Evolutionary conservation across 2,888 invertebrate species (phyloP), one percentile per base, ranked within the genome.

Genomic region (Tholera decimalis): DNA sequence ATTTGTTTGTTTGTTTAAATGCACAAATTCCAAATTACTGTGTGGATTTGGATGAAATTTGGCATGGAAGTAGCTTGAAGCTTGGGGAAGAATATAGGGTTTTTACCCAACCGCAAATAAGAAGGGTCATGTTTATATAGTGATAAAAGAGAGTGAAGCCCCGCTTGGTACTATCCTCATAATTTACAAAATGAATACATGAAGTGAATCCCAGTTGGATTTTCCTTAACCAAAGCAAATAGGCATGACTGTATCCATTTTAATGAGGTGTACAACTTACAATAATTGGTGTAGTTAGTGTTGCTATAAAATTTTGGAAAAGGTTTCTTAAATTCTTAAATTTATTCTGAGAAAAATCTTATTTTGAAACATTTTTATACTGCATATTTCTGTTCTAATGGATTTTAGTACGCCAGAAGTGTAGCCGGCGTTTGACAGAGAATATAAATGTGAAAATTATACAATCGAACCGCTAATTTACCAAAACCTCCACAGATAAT

Each of bases 381-480:
- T 35, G 13, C 9, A 39, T 33, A 28, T 5, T 4, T 39, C 9
- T 26, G 37, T 63, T 15, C 39, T 30, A 13, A 9, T 26, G n/a
- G 30, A 26, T 30, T 37, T 39, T 28, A n/a, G 7, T 39, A 64
- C 24, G 39, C 18, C 28, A 33, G 20, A 13, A n/a, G 8, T 33
- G 39, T 53, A 28, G 30, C n/a, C 11, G 15, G 8, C 28, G 18
- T 11, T 18, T 1, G 22, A 11, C 24, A n/a, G 22, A 8, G 44
- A 33, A 64, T 68, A 64, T n/a, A 53, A 53, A 73, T 64, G 22
- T 2, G 22, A 1, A n/a, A 46, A 33, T 39, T 67, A 26, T 8
- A 22, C 3, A 18, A 3, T 24, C 3, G 11, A 67, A 54, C 20
- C 26, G 4, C 0, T 24, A n/a, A 3, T 44, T n/a, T 24, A 22